Percentiles rank a stretch among this genome's conserved stretches.
These are phyloP conservation scores for Aphaenogaster rudis DNA, from an alignment of 1,140 invertebrate genomes.

Conservation along the genomic window DNA sequence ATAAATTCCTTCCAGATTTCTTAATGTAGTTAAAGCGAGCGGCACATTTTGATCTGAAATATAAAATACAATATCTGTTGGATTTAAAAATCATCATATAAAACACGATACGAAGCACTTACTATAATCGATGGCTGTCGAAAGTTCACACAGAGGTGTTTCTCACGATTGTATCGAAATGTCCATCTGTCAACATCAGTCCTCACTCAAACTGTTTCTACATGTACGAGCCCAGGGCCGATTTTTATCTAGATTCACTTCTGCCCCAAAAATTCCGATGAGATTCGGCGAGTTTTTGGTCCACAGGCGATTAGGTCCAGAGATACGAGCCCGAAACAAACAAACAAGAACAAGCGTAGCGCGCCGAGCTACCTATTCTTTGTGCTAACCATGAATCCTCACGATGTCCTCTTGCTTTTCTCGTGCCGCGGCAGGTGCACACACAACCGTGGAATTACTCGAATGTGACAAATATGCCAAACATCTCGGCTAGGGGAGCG, in stretches of 20 bases:
- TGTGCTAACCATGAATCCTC: slow-evolving; percentile 70
- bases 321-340: slow-evolving; percentile 83
- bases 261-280: slow-evolving; percentile 82
- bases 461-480: slow-evolving; percentile 86
- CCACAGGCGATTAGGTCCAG: slow-evolving; percentile 79
- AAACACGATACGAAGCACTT: neutral
- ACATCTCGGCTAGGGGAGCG: slow-evolving; percentile 77
- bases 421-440: slow-evolving; percentile 80
- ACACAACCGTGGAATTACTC: slow-evolving; percentile 82
- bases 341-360: slow-evolving; percentile 79
- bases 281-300: slow-evolving; percentile 80
- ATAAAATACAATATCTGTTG: neutral
- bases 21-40: neutral
- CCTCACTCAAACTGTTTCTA: slow-evolving; percentile 45
- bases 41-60: neutral
- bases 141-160: slow-evolving; percentile 35
- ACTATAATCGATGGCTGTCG: slow-evolving; percentile 15
- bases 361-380: slow-evolving; percentile 72
- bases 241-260: slow-evolving; percentile 82
- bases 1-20: slow-evolving; percentile 1
- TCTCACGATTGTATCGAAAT: slow-evolving; percentile 60
- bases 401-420: slow-evolving; percentile 68
- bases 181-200: slow-evolving; percentile 51
- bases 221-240: slow-evolving; percentile 28
- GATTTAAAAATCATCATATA: neutral